phyloP scores from a whole-genome alignment of 2,797 vertebrate genomes.

The Cirrhinus mrigala region DNA sequence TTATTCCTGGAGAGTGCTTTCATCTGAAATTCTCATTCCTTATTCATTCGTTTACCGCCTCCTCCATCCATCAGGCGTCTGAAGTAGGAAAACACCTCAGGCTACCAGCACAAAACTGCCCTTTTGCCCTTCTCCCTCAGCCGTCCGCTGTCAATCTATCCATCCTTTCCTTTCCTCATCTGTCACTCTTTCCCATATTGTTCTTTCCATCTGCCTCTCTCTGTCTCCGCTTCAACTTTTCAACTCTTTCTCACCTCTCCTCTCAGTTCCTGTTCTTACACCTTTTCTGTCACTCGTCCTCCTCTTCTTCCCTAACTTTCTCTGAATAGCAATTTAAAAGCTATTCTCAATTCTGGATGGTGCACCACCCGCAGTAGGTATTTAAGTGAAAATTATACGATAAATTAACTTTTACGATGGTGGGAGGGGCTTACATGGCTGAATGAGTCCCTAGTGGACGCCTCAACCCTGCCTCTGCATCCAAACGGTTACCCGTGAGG shows the following conservation, averaged over 20 bases:
- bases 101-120: slow-evolving; percentile 52
- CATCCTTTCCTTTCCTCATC: slow-evolving; percentile 51
- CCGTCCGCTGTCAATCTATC: slow-evolving; percentile 47
- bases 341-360: slow-evolving; percentile 2
- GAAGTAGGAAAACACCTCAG: slow-evolving; percentile 72
- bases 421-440: slow-evolving; percentile 14
- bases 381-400: slow-evolving; percentile 62
- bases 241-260: slow-evolving; percentile 55
- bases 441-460: background rate
- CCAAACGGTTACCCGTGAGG: slow-evolving; percentile 59
- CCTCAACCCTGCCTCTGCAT: background rate
- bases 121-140: slow-evolving; percentile 47
- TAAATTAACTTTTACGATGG: slow-evolving; percentile 52
- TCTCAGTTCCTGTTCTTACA: slow-evolving; percentile 43
- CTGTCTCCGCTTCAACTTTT: slow-evolving; percentile 50
- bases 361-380: background rate
- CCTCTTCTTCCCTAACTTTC: background rate
- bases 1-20: slow-evolving; percentile 75
- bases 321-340: slow-evolving; percentile 18
- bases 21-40: slow-evolving; percentile 79
- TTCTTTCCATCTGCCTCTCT: slow-evolving; percentile 55
- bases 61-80: slow-evolving; percentile 74
- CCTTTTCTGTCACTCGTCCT: slow-evolving; percentile 30
- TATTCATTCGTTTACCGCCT: slow-evolving; percentile 76
- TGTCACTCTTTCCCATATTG: slow-evolving; percentile 51